These are phyloP conservation scores for Thalassarche chlororhynchos DNA, from an alignment of 2,113 vertebrate genomes.

Conservation along the genomic window DNA sequence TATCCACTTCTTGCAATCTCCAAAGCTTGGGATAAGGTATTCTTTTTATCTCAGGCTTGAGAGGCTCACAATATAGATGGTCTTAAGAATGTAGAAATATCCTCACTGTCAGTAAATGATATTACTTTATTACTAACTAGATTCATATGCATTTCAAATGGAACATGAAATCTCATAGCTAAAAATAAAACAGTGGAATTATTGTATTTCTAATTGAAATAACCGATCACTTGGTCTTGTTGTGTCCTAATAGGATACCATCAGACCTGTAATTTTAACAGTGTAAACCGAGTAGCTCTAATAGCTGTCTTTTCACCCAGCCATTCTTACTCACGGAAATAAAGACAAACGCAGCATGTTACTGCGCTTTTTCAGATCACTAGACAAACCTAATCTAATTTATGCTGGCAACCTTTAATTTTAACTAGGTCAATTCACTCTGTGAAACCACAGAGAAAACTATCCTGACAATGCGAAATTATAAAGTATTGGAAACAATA, in stretches of 20 bases:
- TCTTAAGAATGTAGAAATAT: background rate
- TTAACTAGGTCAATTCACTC: slow-evolving; percentile 37
- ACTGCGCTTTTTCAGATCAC: background rate
- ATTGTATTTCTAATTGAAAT: background rate
- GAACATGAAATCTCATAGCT: background rate
- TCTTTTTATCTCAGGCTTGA: background rate
- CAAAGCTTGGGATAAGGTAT: background rate
- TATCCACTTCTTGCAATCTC: background rate
- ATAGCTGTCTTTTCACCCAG: background rate
- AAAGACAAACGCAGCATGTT: background rate
- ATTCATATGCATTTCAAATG: background rate
- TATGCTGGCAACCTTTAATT: slow-evolving; percentile 44
- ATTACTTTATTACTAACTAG: background rate
- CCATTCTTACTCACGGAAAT: background rate
- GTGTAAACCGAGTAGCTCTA: background rate
- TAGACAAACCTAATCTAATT: slow-evolving; percentile 34
- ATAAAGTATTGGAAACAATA: background rate
- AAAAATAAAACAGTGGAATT: background rate
- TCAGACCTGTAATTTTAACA: background rate
- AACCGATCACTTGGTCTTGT: background rate
- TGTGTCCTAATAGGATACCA: background rate
- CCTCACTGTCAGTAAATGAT: background rate
- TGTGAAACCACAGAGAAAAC: background rate
- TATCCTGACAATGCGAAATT: background rate
- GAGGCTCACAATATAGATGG: background rate